phyloP scores from a whole-genome alignment of 2,113 vertebrate genomes.

The Myrmecophaga tridactyla region DNA sequence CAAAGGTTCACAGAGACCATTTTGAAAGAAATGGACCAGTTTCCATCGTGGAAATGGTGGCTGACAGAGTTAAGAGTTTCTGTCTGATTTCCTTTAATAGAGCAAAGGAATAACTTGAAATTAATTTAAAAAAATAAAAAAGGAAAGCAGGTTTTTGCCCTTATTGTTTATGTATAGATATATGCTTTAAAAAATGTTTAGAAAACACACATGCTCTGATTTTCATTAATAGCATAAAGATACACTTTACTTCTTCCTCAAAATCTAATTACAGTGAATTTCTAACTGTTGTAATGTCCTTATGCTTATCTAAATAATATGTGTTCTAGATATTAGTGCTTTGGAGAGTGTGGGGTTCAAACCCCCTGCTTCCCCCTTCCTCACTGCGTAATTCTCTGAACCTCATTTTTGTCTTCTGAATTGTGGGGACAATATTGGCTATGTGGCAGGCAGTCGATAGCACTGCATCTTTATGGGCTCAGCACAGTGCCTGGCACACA shows the following conservation, averaged over 20 bases:
- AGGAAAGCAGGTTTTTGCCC: neutral
- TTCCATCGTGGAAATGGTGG: neutral
- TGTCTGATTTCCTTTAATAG: neutral
- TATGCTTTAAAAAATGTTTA: neutral
- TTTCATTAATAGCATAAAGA: neutral
- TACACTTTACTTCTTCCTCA: neutral
- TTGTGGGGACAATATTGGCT: neutral
- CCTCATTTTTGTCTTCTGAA: neutral
- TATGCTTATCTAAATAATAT: neutral
- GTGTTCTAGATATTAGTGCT: neutral
- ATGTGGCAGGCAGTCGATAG: neutral
- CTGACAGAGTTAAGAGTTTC: neutral
- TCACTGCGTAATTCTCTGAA: neutral
- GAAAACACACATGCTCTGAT: neutral
- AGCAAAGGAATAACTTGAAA: neutral
- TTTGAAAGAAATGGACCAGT: neutral
- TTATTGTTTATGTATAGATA: neutral
- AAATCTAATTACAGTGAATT: neutral
- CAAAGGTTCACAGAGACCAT: neutral
- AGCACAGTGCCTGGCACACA: neutral
- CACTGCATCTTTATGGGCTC: neutral
- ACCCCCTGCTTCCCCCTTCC: neutral
- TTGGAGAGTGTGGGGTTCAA: neutral
- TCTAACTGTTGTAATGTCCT: neutral
- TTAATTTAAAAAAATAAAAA: neutral